phyloP scores from a whole-genome alignment of 2,888 invertebrate genomes.

The Cordilura impudica region DNA sequence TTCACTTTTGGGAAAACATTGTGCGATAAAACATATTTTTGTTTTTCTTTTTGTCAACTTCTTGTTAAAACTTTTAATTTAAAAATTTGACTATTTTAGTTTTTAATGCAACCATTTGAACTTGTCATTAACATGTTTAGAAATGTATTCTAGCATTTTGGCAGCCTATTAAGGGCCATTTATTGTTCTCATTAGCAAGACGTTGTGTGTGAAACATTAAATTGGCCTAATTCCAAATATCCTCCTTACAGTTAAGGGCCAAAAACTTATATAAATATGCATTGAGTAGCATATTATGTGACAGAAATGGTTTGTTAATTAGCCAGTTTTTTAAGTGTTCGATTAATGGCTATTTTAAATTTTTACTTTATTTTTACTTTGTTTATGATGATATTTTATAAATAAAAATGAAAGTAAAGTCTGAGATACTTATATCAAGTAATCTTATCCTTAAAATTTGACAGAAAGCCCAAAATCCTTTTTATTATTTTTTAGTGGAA shows the following conservation, averaged over 20 bases:
- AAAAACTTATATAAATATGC: background rate
- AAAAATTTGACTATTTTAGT: background rate
- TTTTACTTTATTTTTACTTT: no score
- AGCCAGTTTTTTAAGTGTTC: background rate
- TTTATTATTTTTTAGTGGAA: no score
- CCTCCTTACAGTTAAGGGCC: slow-evolving; percentile 1
- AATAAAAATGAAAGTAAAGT: no score
- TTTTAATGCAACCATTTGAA: background rate
- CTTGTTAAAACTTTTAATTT: no score
- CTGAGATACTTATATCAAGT: no score
- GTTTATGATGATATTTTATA: no score
- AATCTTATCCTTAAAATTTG: no score
- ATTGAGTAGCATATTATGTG: background rate
- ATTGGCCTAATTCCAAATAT: slow-evolving; percentile 38
- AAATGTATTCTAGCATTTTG: slow-evolving; percentile 5
- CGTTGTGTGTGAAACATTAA: slow-evolving; percentile 24
- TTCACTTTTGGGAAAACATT: slow-evolving; percentile 3
- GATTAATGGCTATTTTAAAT: background rate
- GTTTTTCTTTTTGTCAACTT: slow-evolving; percentile 2
- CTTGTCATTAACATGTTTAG: background rate
- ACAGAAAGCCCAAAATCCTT: no score
- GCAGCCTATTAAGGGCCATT: background rate
- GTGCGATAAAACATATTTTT: slow-evolving; percentile 23
- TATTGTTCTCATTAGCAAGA: slow-evolving; percentile 15
- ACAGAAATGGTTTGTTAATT: background rate